phyloP scores from a whole-genome alignment of 2,113 vertebrate genomes.

The Catharus fuscescens region DNA sequence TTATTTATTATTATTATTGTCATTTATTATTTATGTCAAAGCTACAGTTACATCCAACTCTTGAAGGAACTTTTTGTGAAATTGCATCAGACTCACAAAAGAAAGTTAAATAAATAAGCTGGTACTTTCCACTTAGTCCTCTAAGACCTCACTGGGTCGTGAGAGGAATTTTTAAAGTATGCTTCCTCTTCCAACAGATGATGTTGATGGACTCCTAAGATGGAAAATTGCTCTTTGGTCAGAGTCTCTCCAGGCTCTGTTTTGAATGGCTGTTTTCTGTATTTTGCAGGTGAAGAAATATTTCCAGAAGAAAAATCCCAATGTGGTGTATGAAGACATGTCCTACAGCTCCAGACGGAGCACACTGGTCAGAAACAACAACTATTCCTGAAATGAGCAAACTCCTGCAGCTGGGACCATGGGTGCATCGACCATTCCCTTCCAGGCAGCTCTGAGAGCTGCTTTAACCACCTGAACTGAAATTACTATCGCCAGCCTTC shows the following conservation, averaged over 20 bases:
- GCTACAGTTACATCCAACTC: neutral
- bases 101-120: neutral
- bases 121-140: neutral
- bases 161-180: neutral
- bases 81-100: neutral
- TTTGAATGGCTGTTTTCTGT: neutral
- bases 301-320: neutral
- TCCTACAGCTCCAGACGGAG: neutral
- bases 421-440: accelerated
- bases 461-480: neutral
- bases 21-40: neutral
- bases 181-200: neutral
- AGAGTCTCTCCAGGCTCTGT: neutral
- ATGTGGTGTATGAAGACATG: constrained; percentile 58
- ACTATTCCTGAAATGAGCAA: neutral
- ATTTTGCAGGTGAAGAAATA: constrained; percentile 37
- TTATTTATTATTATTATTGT: neutral
- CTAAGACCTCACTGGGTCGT: neutral
- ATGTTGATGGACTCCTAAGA: neutral
- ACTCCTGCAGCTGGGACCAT: neutral
- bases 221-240: neutral
- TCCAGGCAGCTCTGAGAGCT: neutral
- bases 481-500: neutral
- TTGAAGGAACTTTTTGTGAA: neutral
- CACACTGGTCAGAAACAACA: neutral